These are phyloP conservation scores for Apostichopus leukothele DNA, from an alignment of 53 echinoderm and acorn worm species.

Conservation along the genomic window DNA sequence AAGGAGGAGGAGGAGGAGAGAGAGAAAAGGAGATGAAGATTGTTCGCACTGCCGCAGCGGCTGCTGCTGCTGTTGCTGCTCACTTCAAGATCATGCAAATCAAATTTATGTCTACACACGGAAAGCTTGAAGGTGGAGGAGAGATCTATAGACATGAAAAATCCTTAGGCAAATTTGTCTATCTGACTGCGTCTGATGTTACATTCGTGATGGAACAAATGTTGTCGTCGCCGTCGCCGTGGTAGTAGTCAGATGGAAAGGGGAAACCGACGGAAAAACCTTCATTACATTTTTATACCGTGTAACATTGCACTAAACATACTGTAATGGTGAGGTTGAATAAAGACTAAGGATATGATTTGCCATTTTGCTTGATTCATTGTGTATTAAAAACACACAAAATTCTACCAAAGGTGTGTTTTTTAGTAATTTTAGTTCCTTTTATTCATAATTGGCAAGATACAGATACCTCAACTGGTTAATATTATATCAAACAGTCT, in stretches of 20 bases:
- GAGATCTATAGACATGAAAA: neutral
- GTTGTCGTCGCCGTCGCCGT: neutral
- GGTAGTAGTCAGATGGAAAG: neutral
- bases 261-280: neutral
- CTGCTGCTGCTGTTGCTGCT: neutral
- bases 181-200: slow-evolving; percentile 18
- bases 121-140: slow-evolving; percentile 7
- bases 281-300: neutral
- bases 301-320: too few relatives aligned
- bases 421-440: too few relatives aligned
- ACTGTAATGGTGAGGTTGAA: too few relatives aligned
- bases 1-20: neutral
- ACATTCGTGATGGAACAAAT: neutral
- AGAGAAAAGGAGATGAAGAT: neutral
- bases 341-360: too few relatives aligned
- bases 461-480: too few relatives aligned
- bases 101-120: slow-evolving; percentile 14
- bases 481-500: too few relatives aligned
- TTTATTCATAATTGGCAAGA: too few relatives aligned
- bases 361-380: too few relatives aligned
- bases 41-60: neutral
- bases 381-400: too few relatives aligned
- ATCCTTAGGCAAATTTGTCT: slow-evolving; percentile 6
- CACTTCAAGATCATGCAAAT: slow-evolving; percentile 10
- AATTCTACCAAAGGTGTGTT: too few relatives aligned